Conservation (phyloP, 1,140 invertebrate genomes). For the Aphelinus certus region DNA sequence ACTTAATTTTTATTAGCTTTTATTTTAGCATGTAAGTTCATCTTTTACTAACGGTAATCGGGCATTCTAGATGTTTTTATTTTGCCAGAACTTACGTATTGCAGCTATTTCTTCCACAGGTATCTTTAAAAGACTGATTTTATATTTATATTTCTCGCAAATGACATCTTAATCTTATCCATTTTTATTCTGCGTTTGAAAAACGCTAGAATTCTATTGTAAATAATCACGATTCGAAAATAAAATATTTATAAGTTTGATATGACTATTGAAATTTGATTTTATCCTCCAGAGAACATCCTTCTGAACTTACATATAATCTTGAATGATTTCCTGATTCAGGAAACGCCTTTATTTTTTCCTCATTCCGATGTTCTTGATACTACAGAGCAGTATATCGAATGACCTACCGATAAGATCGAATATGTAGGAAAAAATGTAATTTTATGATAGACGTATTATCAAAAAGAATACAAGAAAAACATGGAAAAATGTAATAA, state of each 20-base stretch:
- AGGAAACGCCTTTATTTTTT: too few relatives aligned
- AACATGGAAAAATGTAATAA: too few relatives aligned
- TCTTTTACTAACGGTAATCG: constrained; percentile 1
- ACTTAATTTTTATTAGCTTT: background rate
- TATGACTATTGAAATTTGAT: too few relatives aligned
- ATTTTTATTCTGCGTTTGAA: background rate
- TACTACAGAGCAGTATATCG: too few relatives aligned
- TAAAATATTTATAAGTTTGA: constrained; percentile 22
- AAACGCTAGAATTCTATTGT: constrained; percentile 31
- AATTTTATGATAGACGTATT: too few relatives aligned
- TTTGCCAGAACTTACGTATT: background rate
- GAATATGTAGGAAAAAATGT: too few relatives aligned
- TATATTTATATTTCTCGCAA: constrained; percentile 20
- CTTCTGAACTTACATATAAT: too few relatives aligned
- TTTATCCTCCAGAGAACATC: too few relatives aligned
- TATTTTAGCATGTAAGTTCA: background rate
- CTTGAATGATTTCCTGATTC: too few relatives aligned
- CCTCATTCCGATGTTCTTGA: too few relatives aligned
- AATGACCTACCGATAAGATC: too few relatives aligned
- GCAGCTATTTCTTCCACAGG: constrained; percentile 1
- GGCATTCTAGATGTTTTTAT: constrained; percentile 8
- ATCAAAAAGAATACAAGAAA: too few relatives aligned
- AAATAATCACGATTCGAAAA: constrained; percentile 41
- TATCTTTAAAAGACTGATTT: constrained; percentile 31
- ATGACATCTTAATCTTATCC: constrained; percentile 2